phyloP scores from a whole-genome alignment of 2,888 invertebrate genomes.

The Scaptomyza caliginosa region DNA sequence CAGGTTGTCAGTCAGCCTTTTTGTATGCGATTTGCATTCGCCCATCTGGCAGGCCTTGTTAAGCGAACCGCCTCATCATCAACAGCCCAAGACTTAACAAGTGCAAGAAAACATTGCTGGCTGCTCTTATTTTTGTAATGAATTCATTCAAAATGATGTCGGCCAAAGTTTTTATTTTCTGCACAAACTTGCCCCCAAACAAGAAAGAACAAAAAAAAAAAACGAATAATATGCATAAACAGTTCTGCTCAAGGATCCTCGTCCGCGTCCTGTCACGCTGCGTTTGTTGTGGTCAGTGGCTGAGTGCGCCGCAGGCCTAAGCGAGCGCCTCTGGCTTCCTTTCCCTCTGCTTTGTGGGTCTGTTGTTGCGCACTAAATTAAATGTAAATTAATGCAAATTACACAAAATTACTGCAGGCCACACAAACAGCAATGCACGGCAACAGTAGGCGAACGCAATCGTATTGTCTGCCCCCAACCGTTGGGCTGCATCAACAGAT shows the following conservation, averaged over 20 bases:
- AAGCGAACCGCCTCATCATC: conserved; percentile 3
- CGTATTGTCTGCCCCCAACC: conserved; percentile 23
- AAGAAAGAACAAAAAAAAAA: too few relatives aligned
- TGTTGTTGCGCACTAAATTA: conserved; percentile 63
- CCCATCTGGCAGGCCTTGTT: conserved; percentile 36
- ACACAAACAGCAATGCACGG: conserved; percentile 45
- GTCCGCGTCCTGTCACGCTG: conserved; percentile 43
- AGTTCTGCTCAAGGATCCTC: conserved; percentile 54
- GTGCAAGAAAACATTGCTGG: conserved; percentile 53
- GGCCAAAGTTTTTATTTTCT: conserved; percentile 55
- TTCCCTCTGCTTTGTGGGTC: not conserved
- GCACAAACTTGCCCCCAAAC: conserved; percentile 2
- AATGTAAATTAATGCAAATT: conserved; percentile 81
- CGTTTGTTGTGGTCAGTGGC: conserved; percentile 15
- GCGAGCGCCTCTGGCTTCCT: conserved; percentile 34
- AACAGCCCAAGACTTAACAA: conserved; percentile 48
- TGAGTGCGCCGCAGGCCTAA: conserved; percentile 67
- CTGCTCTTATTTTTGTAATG: conserved; percentile 44
- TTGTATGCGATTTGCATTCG: conserved; percentile 23
- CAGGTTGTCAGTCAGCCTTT: conserved; percentile 33
- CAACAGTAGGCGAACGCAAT: conserved; percentile 22
- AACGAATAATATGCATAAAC: conserved; percentile 19
- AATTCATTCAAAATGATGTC: conserved; percentile 65
- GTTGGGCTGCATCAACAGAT: conserved; percentile 54
- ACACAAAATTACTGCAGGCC: conserved; percentile 67